A percentile compares a stretch with the other conserved stretches of the same genome.
Conservation (phyloP, 2,113 vertebrate genomes). For the Oreocharis arfaki region DNA sequence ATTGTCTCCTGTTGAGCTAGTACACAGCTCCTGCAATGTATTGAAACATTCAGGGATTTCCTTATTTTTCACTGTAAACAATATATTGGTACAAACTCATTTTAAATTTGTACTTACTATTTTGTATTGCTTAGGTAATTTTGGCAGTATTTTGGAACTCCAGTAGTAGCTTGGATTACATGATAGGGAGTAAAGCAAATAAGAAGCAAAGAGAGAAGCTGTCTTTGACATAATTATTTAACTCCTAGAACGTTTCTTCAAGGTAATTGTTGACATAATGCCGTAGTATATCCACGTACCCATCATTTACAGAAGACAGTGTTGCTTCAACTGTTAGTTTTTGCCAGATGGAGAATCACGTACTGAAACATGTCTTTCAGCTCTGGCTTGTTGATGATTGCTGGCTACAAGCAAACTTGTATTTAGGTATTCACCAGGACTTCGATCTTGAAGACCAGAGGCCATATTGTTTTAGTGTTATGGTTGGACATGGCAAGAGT, state of each 20-base stretch:
- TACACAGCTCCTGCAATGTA: neutral
- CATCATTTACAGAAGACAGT: neutral
- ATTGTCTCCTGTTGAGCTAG: neutral
- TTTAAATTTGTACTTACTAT: no score
- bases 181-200: neutral
- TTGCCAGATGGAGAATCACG: conserved; percentile 28
- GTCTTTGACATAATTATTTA: neutral
- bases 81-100: neutral
- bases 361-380: conserved; percentile 70
- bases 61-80: neutral
- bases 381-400: conserved; percentile 87
- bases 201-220: neutral
- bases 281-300: neutral
- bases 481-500: conserved; percentile 83
- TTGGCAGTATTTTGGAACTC: neutral
- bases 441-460: conserved; percentile 80
- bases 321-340: neutral
- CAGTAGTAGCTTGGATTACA: neutral
- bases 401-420: conserved; percentile 86
- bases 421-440: conserved; percentile 83
- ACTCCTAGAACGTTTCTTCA: neutral
- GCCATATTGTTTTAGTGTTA: conserved; percentile 85
- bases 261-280: neutral
- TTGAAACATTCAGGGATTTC: neutral
- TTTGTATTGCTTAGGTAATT: neutral